A percentile compares a stretch with the other conserved stretches of the same genome.
Evolutionary conservation across 2,888 invertebrate species (phyloP).

Genomic region (Cephus pygmeus): DNA sequence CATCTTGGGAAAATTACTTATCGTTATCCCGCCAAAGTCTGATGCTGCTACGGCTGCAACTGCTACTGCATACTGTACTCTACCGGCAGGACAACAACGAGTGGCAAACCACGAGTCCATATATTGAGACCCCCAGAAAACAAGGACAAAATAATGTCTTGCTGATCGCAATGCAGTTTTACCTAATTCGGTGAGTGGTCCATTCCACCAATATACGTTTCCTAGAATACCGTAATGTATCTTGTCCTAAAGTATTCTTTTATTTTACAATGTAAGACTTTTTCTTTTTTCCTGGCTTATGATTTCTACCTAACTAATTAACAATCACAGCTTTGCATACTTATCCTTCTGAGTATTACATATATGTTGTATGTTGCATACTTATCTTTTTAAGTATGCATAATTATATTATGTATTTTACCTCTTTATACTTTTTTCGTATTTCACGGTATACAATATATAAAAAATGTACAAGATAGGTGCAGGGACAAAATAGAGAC

Average conservation of each 20-base stretch:
- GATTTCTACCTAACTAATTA: slow-evolving; percentile 30
- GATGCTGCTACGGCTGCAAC: neutral
- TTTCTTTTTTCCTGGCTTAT: slow-evolving; percentile 24
- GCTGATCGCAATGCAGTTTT: slow-evolving; percentile 35
- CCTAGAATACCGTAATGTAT: neutral
- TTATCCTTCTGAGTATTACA: slow-evolving; percentile 19
- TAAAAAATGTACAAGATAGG: neutral
- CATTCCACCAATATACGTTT: slow-evolving; percentile 4
- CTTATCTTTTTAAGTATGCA: slow-evolving; percentile 18
- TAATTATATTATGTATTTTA: neutral
- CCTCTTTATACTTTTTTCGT: neutral
- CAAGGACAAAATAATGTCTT: slow-evolving; percentile 27
- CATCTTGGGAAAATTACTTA: slow-evolving; percentile 37
- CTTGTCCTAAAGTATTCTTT: neutral
- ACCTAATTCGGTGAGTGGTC: slow-evolving; percentile 35
- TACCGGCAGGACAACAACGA: neutral
- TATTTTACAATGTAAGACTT: neutral
- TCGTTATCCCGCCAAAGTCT: slow-evolving; percentile 12
- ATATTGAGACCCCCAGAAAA: neutral
- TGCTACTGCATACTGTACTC: slow-evolving; percentile 1
- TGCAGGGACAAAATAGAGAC: no score
- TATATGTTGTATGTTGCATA: neutral
- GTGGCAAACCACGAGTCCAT: neutral
- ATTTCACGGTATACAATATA: neutral
- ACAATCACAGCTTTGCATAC: slow-evolving; percentile 28